Base-by-base conservation (phyloP, 1,140 invertebrate species). In the Hydropsyche tenuis region DNA sequence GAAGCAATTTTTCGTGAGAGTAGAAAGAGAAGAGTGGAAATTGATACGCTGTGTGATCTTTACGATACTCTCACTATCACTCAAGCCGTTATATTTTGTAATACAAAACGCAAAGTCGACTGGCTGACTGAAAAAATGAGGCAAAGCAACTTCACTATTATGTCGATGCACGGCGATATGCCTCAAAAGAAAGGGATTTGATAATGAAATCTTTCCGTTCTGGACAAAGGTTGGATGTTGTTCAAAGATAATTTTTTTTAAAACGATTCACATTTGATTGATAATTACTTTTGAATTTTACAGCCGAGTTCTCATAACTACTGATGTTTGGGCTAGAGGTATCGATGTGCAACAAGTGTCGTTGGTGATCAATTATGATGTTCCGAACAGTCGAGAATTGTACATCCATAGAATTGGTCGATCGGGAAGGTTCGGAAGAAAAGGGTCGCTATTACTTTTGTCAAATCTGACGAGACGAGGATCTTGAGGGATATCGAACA, bases 371-470 rank as follows among this genome's bases (percentile, higher is more conserved):
- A 99, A 99, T 84, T 99, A 99, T 82, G 98, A 99, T 86, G 85
- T 99, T 71, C 98, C 98, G 6, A 99, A 99, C 85, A 99, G 99
- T 86, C 92, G 98, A 89, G 98, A 99, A 86, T 90, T 99, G 83
- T 99, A 99, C 85, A 99, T 99, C 82, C 98, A 99, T 87, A 91
- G 97, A 80, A 99, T 99, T 86, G 98, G 98, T 80, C 90, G 98
- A 76, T 99, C 97, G 0, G 98, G 97, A 79, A 90, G 97, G 79
- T 99, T 99, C 83, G 98, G 97, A 46, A 88, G 97, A 37, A 99
- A 99, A 83, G 98, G 94, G 98, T 99, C 7, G 97, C 98, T 4
- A 99, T 99, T 75, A 99, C 99, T 86, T 99, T 99, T 86, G 98
- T 99, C 0, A 99, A 99, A 85, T 97, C 95, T 68, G 98, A 99